These are phyloP conservation scores for Scrobipalpa costella DNA, from an alignment of 2,888 invertebrate species.

Conservation along the genomic window DNA sequence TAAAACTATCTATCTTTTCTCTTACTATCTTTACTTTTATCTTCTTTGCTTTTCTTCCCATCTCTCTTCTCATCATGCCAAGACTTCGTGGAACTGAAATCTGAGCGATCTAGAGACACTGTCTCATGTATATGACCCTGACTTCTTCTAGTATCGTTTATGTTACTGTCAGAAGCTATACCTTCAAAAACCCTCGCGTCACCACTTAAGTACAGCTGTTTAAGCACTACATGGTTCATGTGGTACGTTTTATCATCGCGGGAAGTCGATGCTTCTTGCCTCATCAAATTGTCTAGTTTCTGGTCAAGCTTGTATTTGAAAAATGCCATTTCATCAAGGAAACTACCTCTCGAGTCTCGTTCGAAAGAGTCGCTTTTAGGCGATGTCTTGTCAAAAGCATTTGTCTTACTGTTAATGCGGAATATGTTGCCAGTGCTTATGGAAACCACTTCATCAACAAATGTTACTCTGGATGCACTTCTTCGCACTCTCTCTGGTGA, in stretches of 20 bases:
- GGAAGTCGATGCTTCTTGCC: conserved; percentile 10
- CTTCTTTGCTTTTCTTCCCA: too few species aligned
- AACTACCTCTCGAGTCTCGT: conserved; percentile 6
- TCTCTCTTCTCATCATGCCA: not conserved
- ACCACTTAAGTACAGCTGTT: not conserved
- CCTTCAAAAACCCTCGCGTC: conserved; percentile 2
- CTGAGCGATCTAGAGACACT: conserved; percentile 3
- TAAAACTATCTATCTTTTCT: not conserved
- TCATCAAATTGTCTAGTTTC: conserved; percentile 4
- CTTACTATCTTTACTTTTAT: not conserved
- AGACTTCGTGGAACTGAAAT: not conserved
- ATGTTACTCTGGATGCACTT: conserved; percentile 11
- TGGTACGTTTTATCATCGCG: not conserved
- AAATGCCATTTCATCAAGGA: conserved; percentile 1
- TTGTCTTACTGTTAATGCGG: not conserved
- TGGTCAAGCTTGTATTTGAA: conserved; percentile 11
- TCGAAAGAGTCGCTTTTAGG: conserved; percentile 3
- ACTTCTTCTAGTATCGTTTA: not conserved
- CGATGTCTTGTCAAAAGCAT: not conserved
- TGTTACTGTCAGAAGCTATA: conserved; percentile 8
- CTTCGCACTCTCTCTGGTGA: conserved; percentile 9
- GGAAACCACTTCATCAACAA: conserved; percentile 14
- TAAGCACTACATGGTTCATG: not conserved
- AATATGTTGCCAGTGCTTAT: conserved; percentile 13
- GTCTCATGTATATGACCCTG: conserved; percentile 10